These are phyloP conservation scores for Brachystomella parvula DNA, from an alignment of 1,140 invertebrate genomes.

Conservation along the genomic window DNA sequence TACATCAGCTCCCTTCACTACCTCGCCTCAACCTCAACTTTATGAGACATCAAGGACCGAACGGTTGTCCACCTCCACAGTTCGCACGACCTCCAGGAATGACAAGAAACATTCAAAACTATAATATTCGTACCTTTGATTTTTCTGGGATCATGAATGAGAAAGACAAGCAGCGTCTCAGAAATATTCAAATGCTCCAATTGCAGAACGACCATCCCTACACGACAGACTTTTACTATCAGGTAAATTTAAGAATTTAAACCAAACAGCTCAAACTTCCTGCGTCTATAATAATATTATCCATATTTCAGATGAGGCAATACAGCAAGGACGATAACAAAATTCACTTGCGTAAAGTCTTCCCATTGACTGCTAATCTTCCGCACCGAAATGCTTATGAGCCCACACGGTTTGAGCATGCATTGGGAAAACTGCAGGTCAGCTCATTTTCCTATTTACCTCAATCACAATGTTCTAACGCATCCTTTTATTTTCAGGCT, in stretches of 20 bases:
- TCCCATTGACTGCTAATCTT: conserved; percentile 32
- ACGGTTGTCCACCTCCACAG: too few species aligned
- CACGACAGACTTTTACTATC: conserved; percentile 78
- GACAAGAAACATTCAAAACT: too few species aligned
- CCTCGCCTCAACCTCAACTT: background rate
- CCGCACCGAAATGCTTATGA: conserved; percentile 55
- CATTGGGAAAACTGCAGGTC: conserved; percentile 69
- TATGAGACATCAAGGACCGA: too few species aligned
- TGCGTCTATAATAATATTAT: background rate
- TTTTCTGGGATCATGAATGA: conserved; percentile 77
- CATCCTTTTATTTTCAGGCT: conserved; percentile 21
- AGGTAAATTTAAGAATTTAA: conserved; percentile 43
- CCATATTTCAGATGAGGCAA: background rate
- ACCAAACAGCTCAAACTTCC: background rate
- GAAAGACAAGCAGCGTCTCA: conserved; percentile 84
- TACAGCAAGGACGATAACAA: background rate
- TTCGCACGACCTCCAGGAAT: too few species aligned
- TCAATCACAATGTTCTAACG: background rate
- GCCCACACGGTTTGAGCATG: conserved; percentile 83
- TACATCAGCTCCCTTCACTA: background rate
- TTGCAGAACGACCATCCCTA: conserved; percentile 76
- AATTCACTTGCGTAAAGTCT: conserved; percentile 42
- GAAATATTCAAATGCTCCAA: conserved; percentile 84
- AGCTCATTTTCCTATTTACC: conserved; percentile 8
- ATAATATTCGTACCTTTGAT: too few species aligned